Base-by-base conservation (phyloP, 1,140 invertebrate species). In the Hyles vespertilio region DNA sequence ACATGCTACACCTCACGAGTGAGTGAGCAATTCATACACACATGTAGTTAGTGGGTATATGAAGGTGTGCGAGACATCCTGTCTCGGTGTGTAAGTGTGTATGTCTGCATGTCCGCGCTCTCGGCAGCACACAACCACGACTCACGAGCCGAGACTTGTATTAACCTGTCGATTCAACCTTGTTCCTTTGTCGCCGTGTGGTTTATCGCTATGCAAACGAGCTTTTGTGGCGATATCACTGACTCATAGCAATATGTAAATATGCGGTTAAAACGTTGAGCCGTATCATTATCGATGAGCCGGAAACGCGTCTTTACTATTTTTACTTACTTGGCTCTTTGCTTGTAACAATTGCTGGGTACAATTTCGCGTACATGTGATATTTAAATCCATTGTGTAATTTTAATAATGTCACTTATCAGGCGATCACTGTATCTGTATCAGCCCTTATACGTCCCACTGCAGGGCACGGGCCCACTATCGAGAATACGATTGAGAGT, bases 91-190 rank as follows among this genome's bases (percentile, higher is more conserved):
- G 22, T 22, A 22, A 22, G 22, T 51, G 59, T 57, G 36, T 43
- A 32, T 34, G 50, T 48, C 1, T 12, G 36, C 36, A 34, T 58
- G 47, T 46, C 52, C 63, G 58, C 64, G 63, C 22, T 22, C 22
- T 22, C 22, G 22, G 22, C 22, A 49, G 58, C 64, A 59, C 7
- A 56, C 57, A 52, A 45, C 36, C 56, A 59, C 58, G 61, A 67
- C 66, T 66, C 55, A 61, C 51, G 51, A 3, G 10, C n/a, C 51
- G 36, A 67, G 64, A 79, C 77, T 55, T 70, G 77, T 77, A 72
- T 69, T 70, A 76, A 80, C 77, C 68, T 78, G 77, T 80, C 77
- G 71, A 74, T 74, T 67, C 75, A 72, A 76, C 63, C 63, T 62
- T 68, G 65, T 66, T 71, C 69, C 72, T 74, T 77, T 77, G 77